phyloP scores from a whole-genome alignment of 37 sponge, comb jelly and placozoan genomes.

The Axinella damicornis region DNA sequence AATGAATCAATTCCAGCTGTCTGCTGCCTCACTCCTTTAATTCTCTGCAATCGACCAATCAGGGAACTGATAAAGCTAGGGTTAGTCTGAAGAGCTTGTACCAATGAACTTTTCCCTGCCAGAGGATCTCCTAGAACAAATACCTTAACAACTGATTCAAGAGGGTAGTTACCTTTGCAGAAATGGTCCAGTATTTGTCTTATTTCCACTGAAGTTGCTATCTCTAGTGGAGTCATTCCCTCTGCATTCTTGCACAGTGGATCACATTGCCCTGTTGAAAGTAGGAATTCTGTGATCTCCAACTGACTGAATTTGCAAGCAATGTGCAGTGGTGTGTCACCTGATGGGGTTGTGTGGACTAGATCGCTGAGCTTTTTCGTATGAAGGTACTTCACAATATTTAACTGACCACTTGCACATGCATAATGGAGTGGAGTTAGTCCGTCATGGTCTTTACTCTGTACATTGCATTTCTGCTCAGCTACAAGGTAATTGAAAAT shows the following conservation, averaged over 20 bases:
- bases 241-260: too few species aligned
- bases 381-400: background rate
- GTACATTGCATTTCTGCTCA: background rate
- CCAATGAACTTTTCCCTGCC: slow-evolving; percentile 47
- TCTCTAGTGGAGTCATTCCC: too few species aligned
- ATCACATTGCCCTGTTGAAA: background rate
- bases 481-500: slow-evolving; percentile 1
- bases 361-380: too few species aligned
- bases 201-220: too few species aligned
- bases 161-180: background rate
- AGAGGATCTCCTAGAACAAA: slow-evolving; percentile 33
- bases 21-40: background rate
- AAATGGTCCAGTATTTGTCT: too few species aligned
- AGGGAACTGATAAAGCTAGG: background rate
- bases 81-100: slow-evolving; percentile 14
- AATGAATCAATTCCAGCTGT: slow-evolving; percentile 40
- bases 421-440: slow-evolving; percentile 36
- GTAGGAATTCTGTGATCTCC: background rate
- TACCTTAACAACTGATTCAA: background rate
- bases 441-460: background rate
- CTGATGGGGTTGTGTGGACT: too few species aligned
- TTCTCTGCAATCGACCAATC: background rate
- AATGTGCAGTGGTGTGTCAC: slow-evolving; percentile 9
- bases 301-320: background rate
- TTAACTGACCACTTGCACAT: slow-evolving; percentile 9